These are phyloP conservation scores for Chitala chitala DNA, from an alignment of 2,113 vertebrate species.

Conservation along the genomic window DNA sequence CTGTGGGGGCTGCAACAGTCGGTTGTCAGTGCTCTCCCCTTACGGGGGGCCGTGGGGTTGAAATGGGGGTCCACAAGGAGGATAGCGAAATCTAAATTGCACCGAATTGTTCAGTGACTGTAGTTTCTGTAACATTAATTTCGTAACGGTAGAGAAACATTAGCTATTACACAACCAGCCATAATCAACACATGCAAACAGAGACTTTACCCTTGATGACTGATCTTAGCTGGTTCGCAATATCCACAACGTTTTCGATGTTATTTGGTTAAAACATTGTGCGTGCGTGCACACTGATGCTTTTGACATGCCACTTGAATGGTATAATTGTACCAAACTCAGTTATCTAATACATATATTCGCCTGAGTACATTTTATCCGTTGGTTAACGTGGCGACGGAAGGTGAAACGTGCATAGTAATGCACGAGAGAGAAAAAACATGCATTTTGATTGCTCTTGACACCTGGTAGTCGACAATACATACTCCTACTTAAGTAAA, in stretches of 20 bases:
- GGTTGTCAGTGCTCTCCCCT: conserved; percentile 67
- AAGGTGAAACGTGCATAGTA: neutral
- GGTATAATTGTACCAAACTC: neutral
- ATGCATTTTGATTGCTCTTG: neutral
- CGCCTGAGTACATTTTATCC: neutral
- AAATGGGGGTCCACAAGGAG: conserved; percentile 58
- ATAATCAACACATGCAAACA: neutral
- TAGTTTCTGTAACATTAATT: neutral
- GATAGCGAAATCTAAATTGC: conserved; percentile 33
- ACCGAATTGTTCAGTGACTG: conserved; percentile 10
- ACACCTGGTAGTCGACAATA: too few species aligned
- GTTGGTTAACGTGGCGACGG: neutral
- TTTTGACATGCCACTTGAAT: neutral
- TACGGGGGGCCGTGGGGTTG: conserved; percentile 51
- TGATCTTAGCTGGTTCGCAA: neutral
- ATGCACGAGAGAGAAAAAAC: neutral
- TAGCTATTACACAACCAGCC: neutral
- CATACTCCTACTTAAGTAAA: too few species aligned
- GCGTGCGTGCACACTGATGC: neutral
- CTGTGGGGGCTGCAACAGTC: conserved; percentile 42
- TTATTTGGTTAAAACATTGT: neutral
- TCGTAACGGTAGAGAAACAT: too few species aligned
- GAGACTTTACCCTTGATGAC: neutral
- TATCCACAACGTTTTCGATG: neutral
- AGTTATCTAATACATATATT: neutral